Evolutionary conservation across 2,888 invertebrate genomes (phyloP).

Genomic region (Venusia cambrica): DNA sequence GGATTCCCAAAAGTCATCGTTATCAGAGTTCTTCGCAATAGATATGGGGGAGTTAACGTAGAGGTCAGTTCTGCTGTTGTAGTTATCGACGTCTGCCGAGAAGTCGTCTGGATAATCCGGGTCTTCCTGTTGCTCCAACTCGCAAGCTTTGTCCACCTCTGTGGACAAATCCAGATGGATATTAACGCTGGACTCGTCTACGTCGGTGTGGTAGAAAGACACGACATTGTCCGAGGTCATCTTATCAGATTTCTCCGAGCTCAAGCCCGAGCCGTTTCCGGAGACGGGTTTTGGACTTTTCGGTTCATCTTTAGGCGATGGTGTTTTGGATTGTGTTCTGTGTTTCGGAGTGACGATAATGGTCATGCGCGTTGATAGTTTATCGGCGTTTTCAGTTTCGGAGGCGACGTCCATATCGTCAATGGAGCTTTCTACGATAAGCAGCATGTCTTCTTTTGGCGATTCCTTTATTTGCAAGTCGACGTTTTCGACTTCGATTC

Average conservation of each 20-base stretch:
- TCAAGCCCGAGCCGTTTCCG: constrained; percentile 7
- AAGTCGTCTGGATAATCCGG: constrained; percentile 51
- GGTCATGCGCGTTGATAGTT: constrained; percentile 43
- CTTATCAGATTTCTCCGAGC: not conserved
- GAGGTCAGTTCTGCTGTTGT: constrained; percentile 50
- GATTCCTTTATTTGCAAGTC: constrained; percentile 35
- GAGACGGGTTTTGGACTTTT: not conserved
- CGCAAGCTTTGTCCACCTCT: constrained; percentile 35
- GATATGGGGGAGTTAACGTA: constrained; percentile 52
- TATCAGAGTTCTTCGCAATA: constrained; percentile 50
- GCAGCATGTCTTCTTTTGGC: constrained; percentile 34
- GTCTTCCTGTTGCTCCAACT: constrained; percentile 34
- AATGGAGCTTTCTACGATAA: constrained; percentile 50
- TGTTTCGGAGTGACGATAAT: constrained; percentile 51
- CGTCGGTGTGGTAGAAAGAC: constrained; percentile 42
- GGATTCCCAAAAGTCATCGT: constrained; percentile 64
- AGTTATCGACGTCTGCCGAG: constrained; percentile 58
- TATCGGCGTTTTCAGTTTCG: constrained; percentile 23
- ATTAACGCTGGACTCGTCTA: constrained; percentile 39
- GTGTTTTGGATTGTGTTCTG: constrained; percentile 3
- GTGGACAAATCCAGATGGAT: constrained; percentile 39
- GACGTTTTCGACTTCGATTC: constrained; percentile 49
- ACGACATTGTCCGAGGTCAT: constrained; percentile 38
- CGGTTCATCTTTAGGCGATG: not conserved
- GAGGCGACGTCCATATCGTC: constrained; percentile 29